These are phyloP conservation scores for Sepiola atlantica DNA, from an alignment of 2,888 invertebrate species.

Conservation along the genomic window DNA sequence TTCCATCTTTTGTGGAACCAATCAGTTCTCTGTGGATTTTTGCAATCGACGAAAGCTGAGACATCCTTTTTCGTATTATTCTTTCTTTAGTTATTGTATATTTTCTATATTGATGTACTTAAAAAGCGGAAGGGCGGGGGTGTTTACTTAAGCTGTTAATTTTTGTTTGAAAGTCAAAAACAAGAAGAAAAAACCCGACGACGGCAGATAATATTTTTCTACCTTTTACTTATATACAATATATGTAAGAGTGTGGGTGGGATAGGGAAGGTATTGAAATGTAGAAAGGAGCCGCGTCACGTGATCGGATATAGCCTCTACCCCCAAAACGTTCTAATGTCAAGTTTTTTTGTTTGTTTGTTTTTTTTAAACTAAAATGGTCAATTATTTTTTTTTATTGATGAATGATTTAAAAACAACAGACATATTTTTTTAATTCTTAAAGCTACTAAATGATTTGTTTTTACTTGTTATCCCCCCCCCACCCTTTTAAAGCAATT, in stretches of 20 bases:
- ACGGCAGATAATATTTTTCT: neutral
- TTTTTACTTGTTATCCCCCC: slow-evolving; percentile 14
- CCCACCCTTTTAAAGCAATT: neutral
- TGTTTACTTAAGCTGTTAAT: neutral
- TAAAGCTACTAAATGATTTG: neutral
- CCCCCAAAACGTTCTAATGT: neutral
- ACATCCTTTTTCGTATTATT: neutral
- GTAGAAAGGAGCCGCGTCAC: neutral
- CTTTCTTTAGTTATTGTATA: neutral
- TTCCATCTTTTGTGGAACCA: slow-evolving; percentile 23
- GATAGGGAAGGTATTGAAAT: neutral
- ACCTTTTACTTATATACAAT: neutral
- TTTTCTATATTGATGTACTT: neutral
- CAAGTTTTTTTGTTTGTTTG: neutral
- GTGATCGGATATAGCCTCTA: neutral
- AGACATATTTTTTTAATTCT: neutral
- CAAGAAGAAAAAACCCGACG: neutral
- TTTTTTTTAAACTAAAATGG: too few species aligned
- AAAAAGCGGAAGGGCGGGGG: neutral
- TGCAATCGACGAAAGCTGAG: neutral
- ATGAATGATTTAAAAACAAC: neutral
- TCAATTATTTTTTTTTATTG: slow-evolving; percentile 18
- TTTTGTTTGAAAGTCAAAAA: neutral
- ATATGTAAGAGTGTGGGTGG: neutral
- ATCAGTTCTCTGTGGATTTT: neutral